Conservation (phyloP, 2,797 vertebrate genomes). For the Esox lucius region DNA sequence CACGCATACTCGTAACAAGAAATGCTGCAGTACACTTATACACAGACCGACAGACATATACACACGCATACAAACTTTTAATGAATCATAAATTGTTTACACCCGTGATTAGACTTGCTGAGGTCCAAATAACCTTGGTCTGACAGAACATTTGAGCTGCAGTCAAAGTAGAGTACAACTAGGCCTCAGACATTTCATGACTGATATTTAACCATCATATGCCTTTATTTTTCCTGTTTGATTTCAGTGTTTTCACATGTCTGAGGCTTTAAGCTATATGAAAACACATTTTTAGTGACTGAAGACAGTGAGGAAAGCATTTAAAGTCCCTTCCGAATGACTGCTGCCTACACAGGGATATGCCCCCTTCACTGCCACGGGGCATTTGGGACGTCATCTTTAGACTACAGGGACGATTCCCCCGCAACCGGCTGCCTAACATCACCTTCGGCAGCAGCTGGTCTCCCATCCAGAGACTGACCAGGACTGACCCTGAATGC, state of each 20-base stretch:
- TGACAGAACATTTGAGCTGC: constrained; percentile 42
- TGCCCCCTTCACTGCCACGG: no score
- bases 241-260: constrained; percentile 8
- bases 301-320: no score
- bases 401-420: no score
- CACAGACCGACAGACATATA: not conserved
- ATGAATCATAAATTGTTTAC: constrained; percentile 58
- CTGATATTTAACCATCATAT: not conserved
- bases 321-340: no score
- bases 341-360: no score
- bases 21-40: not conserved
- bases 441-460: no score
- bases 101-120: constrained; percentile 60
- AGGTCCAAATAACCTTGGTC: constrained; percentile 56
- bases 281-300: no score
- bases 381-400: no score
- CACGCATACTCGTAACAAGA: not conserved
- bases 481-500: no score
- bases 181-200: constrained; percentile 18
- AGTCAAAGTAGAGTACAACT: constrained; percentile 1
- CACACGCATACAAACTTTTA: constrained; percentile 25
- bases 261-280: constrained; percentile 6
- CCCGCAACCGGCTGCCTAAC: no score
- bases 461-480: no score
- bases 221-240: not conserved